phyloP scores from a whole-genome alignment of 1,140 invertebrate species.

The Diorhabda elongata region DNA sequence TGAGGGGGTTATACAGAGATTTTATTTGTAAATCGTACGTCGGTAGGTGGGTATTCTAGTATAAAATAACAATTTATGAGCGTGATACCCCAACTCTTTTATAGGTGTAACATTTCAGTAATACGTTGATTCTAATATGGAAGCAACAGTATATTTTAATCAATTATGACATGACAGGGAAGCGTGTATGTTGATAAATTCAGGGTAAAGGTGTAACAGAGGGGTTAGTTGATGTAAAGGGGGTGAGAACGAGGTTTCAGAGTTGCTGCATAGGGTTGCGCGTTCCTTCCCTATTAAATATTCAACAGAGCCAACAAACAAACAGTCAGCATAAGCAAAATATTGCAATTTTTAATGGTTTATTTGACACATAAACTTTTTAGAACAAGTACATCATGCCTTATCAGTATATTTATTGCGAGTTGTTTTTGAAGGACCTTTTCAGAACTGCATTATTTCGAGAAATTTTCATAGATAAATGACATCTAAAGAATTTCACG shows the following conservation, averaged over 20 bases:
- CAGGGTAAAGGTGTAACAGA: slow-evolving; percentile 12
- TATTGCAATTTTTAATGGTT: slow-evolving; percentile 10
- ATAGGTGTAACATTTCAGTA: slow-evolving; percentile 7
- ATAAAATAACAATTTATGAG: too few relatives aligned
- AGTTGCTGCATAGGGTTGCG: slow-evolving; percentile 13
- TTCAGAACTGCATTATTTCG: too few relatives aligned
- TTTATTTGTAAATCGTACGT: too few relatives aligned
- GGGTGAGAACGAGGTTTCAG: slow-evolving; percentile 11
- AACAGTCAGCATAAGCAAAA: slow-evolving; percentile 19
- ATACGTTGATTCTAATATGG: slow-evolving; percentile 10
- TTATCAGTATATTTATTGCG: too few relatives aligned
- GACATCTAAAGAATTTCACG: too few relatives aligned
- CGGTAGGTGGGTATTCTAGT: too few relatives aligned
- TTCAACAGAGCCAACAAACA: slow-evolving; percentile 13
- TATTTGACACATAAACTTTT: slow-evolving; percentile 1
- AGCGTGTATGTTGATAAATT: slow-evolving; percentile 16
- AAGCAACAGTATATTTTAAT: slow-evolving; percentile 24
- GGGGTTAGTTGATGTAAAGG: slow-evolving; percentile 22
- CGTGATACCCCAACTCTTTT: neutral
- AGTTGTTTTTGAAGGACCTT: too few relatives aligned
- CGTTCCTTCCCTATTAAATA: slow-evolving; percentile 17
- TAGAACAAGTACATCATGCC: neutral
- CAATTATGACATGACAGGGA: slow-evolving; percentile 22
- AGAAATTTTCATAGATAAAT: too few relatives aligned
- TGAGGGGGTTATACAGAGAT: too few relatives aligned